Conservation (phyloP, 2,888 invertebrate species). For the Anthophora plumipes region DNA sequence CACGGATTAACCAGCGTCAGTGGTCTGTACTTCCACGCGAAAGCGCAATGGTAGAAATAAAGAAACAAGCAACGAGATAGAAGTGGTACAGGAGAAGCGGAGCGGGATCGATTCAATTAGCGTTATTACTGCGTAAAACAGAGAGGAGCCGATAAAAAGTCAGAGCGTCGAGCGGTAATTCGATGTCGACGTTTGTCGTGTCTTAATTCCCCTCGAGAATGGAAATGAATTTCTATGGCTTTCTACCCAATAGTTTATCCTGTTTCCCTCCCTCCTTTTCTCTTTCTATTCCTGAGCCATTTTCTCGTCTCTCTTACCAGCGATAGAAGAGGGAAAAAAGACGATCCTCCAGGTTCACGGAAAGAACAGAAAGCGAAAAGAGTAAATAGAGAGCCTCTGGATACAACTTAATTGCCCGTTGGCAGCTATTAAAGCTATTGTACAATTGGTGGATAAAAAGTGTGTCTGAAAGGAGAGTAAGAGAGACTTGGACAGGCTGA, state of each 20-base stretch:
- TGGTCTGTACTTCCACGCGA: conserved; percentile 10
- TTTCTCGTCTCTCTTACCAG: too few species aligned
- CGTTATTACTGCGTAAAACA: conserved; percentile 43
- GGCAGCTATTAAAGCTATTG: conserved; percentile 55
- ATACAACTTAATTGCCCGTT: conserved; percentile 61
- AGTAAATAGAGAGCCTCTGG: conserved; percentile 15
- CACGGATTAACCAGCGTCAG: neutral
- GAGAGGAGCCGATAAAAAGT: conserved; percentile 41
- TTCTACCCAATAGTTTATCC: conserved; percentile 16
- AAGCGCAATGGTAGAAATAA: neutral
- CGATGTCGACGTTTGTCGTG: conserved; percentile 41
- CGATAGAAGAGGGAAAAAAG: neutral
- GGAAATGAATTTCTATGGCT: conserved; percentile 58
- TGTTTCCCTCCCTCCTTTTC: conserved; percentile 4
- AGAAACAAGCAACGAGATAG: neutral
- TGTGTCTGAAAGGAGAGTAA: conserved; percentile 7
- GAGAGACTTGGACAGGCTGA: conserved; percentile 51
- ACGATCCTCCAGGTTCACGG: conserved; percentile 6
- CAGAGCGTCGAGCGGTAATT: conserved; percentile 37
- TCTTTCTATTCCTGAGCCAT: too few species aligned
- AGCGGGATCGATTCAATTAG: conserved; percentile 57
- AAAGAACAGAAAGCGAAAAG: neutral
- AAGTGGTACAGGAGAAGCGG: neutral
- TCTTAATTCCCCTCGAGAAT: conserved; percentile 64
- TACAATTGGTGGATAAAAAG: conserved; percentile 54